Conservation (phyloP, 2,113 vertebrate species). For the Jaculus jaculus region DNA sequence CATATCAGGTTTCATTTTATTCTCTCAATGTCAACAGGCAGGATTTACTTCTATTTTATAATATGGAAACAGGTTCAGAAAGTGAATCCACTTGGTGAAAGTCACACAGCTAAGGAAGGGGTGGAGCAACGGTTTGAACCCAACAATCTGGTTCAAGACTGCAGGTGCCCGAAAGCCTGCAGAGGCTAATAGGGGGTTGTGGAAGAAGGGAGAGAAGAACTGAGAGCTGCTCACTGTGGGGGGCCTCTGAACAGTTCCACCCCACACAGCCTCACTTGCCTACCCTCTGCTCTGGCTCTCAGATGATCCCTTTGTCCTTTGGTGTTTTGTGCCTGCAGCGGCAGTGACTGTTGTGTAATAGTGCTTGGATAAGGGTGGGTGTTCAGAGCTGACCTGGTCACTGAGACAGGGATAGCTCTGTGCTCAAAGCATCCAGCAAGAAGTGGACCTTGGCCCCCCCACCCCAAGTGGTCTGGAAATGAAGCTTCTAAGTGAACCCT, state of each 20-base stretch:
- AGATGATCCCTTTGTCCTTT: conserved; percentile 2
- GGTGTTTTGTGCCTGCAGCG: background rate
- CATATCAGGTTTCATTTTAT: conserved; percentile 11
- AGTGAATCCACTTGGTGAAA: conserved; percentile 44
- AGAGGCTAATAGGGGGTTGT: conserved; percentile 44
- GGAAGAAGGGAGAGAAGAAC: background rate
- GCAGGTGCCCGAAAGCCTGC: conserved; percentile 41
- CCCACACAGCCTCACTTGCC: background rate
- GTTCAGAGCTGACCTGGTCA: conserved; percentile 35
- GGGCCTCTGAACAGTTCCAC: conserved; percentile 52
- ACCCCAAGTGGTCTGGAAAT: background rate
- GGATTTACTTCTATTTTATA: conserved; percentile 22
- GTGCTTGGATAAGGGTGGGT: background rate
- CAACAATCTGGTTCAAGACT: background rate
- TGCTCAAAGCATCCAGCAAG: background rate
- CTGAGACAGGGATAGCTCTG: background rate
- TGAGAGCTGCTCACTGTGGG: conserved; percentile 33
- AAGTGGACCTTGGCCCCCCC: background rate
- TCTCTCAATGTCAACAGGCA: conserved; percentile 5
- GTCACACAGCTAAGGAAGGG: conserved; percentile 49
- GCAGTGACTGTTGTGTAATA: conserved; percentile 45
- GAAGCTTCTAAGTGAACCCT: background rate
- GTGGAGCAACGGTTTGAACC: conserved; percentile 30
- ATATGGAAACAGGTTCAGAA: conserved; percentile 19
- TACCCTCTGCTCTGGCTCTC: conserved; percentile 6